Conservation (phyloP, 2,797 vertebrate genomes). For the Buceros bicornis region DNA sequence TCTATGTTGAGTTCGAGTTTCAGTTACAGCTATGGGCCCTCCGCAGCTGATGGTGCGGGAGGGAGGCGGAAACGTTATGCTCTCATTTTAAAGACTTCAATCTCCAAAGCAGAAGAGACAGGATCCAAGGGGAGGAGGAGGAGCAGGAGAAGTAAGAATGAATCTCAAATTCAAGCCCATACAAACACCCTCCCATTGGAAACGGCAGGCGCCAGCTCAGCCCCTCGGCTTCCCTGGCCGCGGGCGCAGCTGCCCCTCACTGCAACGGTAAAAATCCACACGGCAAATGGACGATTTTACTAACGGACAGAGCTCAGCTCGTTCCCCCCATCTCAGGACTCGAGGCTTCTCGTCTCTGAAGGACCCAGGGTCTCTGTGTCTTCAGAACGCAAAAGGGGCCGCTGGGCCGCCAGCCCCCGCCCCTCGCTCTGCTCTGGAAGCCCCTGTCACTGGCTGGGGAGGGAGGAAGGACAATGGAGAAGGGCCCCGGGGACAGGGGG, state of each 20-base stretch:
- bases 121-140: conserved; percentile 22
- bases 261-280: conserved; percentile 35
- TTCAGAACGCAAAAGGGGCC: conserved; percentile 32
- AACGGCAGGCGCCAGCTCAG: conserved; percentile 9
- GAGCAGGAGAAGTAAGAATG: conserved; percentile 37
- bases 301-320: conserved; percentile 25
- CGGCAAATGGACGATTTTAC: conserved; percentile 44
- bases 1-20: conserved; percentile 5
- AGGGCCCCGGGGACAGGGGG: conserved; percentile 48
- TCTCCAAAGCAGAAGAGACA: conserved; percentile 64
- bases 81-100: conserved; percentile 55
- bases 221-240: background rate
- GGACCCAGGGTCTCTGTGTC: background rate
- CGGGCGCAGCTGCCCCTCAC: background rate
- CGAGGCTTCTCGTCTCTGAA: conserved; percentile 56
- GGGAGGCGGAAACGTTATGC: background rate
- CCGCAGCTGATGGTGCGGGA: background rate
- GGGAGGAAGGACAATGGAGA: conserved; percentile 35
- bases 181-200: conserved; percentile 36
- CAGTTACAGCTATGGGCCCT: conserved; percentile 7
- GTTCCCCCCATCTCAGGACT: conserved; percentile 11
- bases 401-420: conserved; percentile 12
- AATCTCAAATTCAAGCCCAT: conserved; percentile 56
- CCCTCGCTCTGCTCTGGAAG: conserved; percentile 52
- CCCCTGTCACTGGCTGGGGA: conserved; percentile 37